Base-by-base conservation (phyloP, 1,140 invertebrate species). In the Hyles euphorbiae region DNA sequence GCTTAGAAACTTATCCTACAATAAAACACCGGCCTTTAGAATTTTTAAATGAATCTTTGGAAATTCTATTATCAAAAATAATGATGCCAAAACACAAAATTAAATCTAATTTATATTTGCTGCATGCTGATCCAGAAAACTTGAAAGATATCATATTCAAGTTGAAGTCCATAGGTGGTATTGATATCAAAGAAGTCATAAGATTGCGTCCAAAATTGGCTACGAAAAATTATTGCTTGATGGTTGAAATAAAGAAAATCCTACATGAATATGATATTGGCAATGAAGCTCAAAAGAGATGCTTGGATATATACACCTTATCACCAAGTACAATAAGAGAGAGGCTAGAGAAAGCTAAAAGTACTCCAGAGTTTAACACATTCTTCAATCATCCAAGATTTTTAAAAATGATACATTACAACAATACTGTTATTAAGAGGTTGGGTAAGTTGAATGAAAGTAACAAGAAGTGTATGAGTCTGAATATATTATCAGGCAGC, bases 371-470 rank as follows among this genome's bases (percentile, higher is more conserved):
- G 55, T 83, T 92, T 11, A 73, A 78, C 36, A 43, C 90, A 36
- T 89, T 91, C 63, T 70, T 72, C 3, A 77, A 88, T 22, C 86
- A 92, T 83, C 89, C 89, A 34, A 78, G 85, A 64, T 86, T 92
- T 60, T 70, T 93, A 6, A 74, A 77, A 70, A 76, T 93, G 63
- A 82, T 92, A 33, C 53, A 79, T 32, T 80, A 87, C 58, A 90
- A 90, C 47, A 86, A 85, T 2, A 85, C 74, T 48, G 82, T 88
- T 3, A 74, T 82, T 34, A 68, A 83, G 40, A 85, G 91, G 55
- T 48, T 92, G 3, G 52, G 62, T 10, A 90, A 87, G 62, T 72
- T 93, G 34, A 71, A 86, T 59, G 65, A 75, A 44, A 79, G 83
- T 61, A 85, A 90, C 46, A 68, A 89, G 12, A 89, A 89, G 64